Evolutionary conservation across 64 coral and sea anemone species (phyloP).

Genomic region (Trachythela sp.): DNA sequence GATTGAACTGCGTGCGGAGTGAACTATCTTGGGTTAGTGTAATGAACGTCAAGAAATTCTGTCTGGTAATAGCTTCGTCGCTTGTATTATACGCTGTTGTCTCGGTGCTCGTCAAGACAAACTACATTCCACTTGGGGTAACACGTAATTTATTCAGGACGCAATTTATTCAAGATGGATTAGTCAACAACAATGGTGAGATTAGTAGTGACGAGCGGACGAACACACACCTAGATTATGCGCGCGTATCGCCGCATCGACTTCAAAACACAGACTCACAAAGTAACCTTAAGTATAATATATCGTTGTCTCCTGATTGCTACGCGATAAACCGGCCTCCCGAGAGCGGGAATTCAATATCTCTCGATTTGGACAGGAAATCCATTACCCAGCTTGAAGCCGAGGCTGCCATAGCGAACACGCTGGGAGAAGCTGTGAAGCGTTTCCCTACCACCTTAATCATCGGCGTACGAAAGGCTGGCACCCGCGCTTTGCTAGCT

Average conservation of each 20-base stretch:
- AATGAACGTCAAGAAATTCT: not conserved
- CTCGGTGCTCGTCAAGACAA: not conserved
- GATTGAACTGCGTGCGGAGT: not conserved
- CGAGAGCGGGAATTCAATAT: not conserved
- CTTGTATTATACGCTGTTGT: not conserved
- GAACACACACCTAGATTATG: not conserved
- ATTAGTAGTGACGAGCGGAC: not conserved
- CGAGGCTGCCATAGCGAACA: not conserved
- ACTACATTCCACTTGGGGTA: not conserved
- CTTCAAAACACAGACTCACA: not conserved
- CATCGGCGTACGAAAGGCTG: conserved; percentile 11
- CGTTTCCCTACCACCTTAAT: conserved; percentile 14
- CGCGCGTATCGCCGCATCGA: not conserved
- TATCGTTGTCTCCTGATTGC: not conserved
- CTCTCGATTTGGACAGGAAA: not conserved
- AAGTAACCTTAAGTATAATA: not conserved
- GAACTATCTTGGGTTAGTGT: not conserved
- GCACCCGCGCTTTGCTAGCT: not conserved
- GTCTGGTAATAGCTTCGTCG: not conserved
- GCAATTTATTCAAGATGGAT: not conserved
- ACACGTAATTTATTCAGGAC: not conserved
- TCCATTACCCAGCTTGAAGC: not conserved
- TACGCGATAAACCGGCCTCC: not conserved
- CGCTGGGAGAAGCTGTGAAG: not conserved
- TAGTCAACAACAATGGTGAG: not conserved